Conservation (phyloP, 2,113 vertebrate genomes). For the Syrmaticus mikado region DNA sequence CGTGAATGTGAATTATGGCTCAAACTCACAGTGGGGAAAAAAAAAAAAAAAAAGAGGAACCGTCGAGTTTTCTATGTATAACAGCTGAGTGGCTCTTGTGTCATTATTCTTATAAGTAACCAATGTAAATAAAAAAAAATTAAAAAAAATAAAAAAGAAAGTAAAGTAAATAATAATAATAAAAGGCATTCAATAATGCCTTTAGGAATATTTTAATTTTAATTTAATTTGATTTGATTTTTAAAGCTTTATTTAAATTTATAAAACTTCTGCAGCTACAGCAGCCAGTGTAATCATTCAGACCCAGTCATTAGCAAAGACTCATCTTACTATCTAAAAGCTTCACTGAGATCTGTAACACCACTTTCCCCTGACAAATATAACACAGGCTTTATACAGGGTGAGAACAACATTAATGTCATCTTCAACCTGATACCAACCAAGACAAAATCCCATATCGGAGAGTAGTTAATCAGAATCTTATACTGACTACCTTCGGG, state of each 20-base stretch:
- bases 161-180: not conserved
- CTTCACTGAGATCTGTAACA: not conserved
- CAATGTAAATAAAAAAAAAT: not conserved
- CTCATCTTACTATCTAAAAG: not conserved
- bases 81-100: not conserved
- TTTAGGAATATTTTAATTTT: not conserved
- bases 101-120: not conserved
- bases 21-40: not conserved
- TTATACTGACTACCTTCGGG: too few relatives aligned
- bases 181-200: not conserved
- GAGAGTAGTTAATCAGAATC: not conserved
- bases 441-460: not conserved
- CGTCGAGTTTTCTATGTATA: not conserved
- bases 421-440: not conserved
- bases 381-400: not conserved
- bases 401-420: not conserved
- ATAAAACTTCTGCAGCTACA: not conserved
- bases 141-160: not conserved
- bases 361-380: not conserved
- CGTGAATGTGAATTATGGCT: not conserved
- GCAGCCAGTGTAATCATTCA: not conserved
- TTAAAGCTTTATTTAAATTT: not conserved
- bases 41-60: not conserved
- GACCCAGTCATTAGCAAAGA: not conserved
- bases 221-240: rapidly evolving